Conservation (phyloP, 1,140 invertebrate genomes). For the Neelides sp. region DNA sequence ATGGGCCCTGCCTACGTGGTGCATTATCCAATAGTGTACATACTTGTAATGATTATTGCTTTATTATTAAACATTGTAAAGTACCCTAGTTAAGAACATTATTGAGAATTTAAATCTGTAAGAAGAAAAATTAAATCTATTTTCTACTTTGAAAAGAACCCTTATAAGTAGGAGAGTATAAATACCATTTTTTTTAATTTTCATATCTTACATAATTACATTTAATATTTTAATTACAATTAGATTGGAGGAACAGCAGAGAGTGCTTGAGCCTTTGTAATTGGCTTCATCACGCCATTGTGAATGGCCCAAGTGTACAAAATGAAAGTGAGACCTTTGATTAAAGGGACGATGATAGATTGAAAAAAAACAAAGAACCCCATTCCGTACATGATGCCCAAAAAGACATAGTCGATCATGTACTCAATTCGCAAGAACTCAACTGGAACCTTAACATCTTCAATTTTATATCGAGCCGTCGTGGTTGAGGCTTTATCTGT, state of each 20-base stretch:
- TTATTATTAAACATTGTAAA: too few relatives aligned
- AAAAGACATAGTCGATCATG: conserved; percentile 19
- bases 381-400: conserved; percentile 20
- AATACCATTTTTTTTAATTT: too few relatives aligned
- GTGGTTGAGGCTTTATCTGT: neutral
- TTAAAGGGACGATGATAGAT: conserved; percentile 8
- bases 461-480: neutral
- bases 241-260: conserved; percentile 7
- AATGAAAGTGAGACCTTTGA: conserved; percentile 8
- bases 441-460: conserved; percentile 10
- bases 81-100: too few relatives aligned
- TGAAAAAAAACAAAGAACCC: conserved; percentile 18
- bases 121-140: too few relatives aligned
- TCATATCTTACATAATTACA: too few relatives aligned
- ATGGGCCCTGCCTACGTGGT: too few relatives aligned
- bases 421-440: conserved; percentile 14
- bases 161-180: too few relatives aligned
- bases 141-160: too few relatives aligned
- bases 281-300: conserved; percentile 5
- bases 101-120: too few relatives aligned
- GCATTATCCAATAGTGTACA: too few relatives aligned
- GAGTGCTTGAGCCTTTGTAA: conserved; percentile 8
- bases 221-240: neutral
- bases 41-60: too few relatives aligned
- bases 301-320: conserved; percentile 1